Evolutionary conservation across 2,888 invertebrate genomes (phyloP).

Genomic region (Habroteleia sp.): DNA sequence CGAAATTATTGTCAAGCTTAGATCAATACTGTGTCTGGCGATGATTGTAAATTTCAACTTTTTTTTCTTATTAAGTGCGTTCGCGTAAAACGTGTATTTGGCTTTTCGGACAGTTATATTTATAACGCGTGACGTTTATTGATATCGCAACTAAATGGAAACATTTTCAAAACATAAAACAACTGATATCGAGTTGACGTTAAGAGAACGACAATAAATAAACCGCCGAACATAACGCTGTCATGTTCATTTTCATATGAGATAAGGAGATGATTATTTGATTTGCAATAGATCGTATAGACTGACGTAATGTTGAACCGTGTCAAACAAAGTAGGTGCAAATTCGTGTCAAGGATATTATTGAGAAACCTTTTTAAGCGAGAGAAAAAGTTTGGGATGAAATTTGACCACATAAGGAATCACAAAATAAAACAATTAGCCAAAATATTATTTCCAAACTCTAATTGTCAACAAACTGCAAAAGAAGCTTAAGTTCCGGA

Average conservation of each 20-base stretch:
- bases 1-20: not conserved
- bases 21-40: constrained; percentile 3
- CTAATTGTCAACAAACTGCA: too few species aligned
- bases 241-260: constrained; percentile 36
- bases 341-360: constrained; percentile 42
- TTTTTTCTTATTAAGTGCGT: constrained; percentile 4
- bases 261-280: constrained; percentile 38
- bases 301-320: not conserved
- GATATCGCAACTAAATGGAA: constrained; percentile 34
- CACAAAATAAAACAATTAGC: too few species aligned
- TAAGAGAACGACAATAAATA: constrained; percentile 35
- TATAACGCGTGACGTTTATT: constrained; percentile 35
- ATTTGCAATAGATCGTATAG: constrained; percentile 25
- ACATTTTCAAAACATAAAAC: constrained; percentile 25
- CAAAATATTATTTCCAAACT: too few species aligned
- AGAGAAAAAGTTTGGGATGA: not conserved
- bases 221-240: constrained; percentile 25
- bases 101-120: constrained; percentile 19
- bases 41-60: constrained; percentile 11
- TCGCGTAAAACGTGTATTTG: constrained; percentile 2
- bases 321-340: constrained; percentile 4
- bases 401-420: too few species aligned
- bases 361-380: constrained; percentile 8
- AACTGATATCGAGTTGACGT: constrained; percentile 36
- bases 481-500: too few species aligned